Evolutionary conservation across 2,888 invertebrate species (phyloP).

Genomic region (Chesias legatella): DNA sequence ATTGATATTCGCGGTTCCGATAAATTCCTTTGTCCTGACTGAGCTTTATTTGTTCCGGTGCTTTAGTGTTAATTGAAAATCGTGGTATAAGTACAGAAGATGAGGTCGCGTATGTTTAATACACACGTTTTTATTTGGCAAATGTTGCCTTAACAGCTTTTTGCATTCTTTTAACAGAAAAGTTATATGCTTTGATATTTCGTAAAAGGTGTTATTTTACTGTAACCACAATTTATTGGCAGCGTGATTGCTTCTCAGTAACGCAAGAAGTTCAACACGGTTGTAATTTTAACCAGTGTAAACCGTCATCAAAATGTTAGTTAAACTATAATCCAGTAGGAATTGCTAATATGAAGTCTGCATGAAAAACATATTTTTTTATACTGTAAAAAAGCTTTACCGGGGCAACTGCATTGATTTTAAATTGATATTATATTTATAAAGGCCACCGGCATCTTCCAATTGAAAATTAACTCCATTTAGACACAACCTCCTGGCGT

Average conservation of each 20-base stretch:
- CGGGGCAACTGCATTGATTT: constrained; percentile 42
- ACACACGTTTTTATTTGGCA: constrained; percentile 26
- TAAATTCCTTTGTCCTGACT: constrained; percentile 51
- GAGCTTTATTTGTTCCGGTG: constrained; percentile 59
- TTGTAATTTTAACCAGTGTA: too few species aligned
- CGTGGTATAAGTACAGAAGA: constrained; percentile 45
- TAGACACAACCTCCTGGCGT: constrained; percentile 67
- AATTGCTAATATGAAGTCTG: constrained; percentile 58
- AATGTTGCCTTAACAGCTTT: constrained; percentile 24
- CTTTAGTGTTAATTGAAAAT: constrained; percentile 58
- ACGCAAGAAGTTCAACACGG: too few species aligned
- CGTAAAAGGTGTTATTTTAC: too few species aligned
- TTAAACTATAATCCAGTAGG: constrained; percentile 47
- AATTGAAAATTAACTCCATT: constrained; percentile 78
- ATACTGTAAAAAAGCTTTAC: too few species aligned
- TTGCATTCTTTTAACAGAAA: constrained; percentile 19
- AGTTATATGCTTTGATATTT: constrained; percentile 25
- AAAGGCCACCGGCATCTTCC: constrained; percentile 69
- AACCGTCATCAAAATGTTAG: constrained; percentile 57
- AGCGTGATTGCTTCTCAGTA: constrained; percentile 35
- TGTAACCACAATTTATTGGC: constrained; percentile 29
- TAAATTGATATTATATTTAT: constrained; percentile 60
- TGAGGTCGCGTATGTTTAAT: constrained; percentile 41
- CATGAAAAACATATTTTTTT: too few species aligned
- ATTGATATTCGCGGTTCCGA: constrained; percentile 49